A percentile compares a stretch with the other conserved stretches of the same genome.
These are phyloP conservation scores for Orthochromis indermauri DNA, from an alignment of 2,113 vertebrate species.

Conservation along the genomic window DNA sequence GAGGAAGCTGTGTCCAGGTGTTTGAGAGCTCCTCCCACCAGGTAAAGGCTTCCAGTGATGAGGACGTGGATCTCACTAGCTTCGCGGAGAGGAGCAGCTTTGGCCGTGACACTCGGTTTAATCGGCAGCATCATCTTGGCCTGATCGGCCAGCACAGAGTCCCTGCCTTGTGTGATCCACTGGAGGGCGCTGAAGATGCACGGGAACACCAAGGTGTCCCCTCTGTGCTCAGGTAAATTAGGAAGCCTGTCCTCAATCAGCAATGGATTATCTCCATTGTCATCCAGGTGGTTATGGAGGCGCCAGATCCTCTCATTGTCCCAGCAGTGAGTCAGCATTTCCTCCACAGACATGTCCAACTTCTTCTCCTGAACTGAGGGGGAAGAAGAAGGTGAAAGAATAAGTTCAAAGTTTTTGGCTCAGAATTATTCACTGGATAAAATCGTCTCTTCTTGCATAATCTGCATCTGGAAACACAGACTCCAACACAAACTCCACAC, in stretches of 20 bases:
- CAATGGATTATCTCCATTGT: conserved; percentile 42
- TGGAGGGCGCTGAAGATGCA: conserved; percentile 86
- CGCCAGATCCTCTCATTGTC: conserved; percentile 85
- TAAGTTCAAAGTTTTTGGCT: not conserved
- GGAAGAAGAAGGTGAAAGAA: not conserved
- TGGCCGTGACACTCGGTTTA: conserved; percentile 55
- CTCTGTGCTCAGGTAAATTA: conserved; percentile 35
- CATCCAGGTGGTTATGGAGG: conserved; percentile 56
- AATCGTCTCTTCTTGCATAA: not conserved
- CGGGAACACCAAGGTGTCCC: conserved; percentile 79
- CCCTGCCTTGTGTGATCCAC: conserved; percentile 85
- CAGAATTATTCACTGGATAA: not conserved
- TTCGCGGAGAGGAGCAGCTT: conserved; percentile 67
- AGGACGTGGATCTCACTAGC: conserved; percentile 75
- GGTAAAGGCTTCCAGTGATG: conserved; percentile 85
- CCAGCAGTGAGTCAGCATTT: conserved; percentile 83
- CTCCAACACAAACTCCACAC: not conserved
- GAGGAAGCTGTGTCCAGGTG: conserved; percentile 75
- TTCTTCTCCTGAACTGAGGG: conserved; percentile 86
- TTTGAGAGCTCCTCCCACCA: conserved; percentile 85
- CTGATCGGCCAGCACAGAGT: conserved; percentile 59
- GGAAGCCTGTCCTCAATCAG: conserved; percentile 49
- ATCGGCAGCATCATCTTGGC: conserved; percentile 41
- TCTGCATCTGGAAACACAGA: not conserved
- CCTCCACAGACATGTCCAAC: conserved; percentile 85